Evolutionary conservation across 2,888 invertebrate species (phyloP), one percentile per base, ranked within the genome.

Genomic region (Ctena decussata): DNA sequence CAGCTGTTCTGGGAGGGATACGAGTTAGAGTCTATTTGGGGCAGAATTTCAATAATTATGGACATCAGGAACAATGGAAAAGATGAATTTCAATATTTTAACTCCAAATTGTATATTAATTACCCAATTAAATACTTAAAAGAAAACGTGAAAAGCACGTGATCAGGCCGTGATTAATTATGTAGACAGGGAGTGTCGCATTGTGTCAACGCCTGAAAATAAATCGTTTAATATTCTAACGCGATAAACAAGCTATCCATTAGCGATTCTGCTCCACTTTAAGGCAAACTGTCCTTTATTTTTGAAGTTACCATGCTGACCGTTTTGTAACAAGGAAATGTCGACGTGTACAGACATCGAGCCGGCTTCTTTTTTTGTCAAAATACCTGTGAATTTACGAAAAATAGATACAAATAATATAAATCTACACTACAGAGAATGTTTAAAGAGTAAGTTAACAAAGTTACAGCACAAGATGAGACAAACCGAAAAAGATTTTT

Each of bases 331-430:
- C 41, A 41, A 53, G 5, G 24, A 57, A 57, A 57, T 80, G 80
- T 69, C 69, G 74, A 80, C 80, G 80, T 80, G 80, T 60, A 69
- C 27, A 30, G 32, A 57, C n/a, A 46, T 15, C n/a, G 15, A n/a
- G 27, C 65, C 73, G 72, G 79, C 27, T n/a, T 2, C 30, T 11
- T 35, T 41, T 57, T 60, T 27, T 24, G 12, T 11, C n/a, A 21
- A 24, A 49, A 49, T 49, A 35, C 35, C 5, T 8, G 21, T 21
- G 39, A 49, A 71, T 8, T 24, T 46, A 37, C 35, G 24, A 35
- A 37, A 15, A 30, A 77, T 37, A 35, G 53, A 21, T 6, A 0
- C 44, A 3, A 53, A 49, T 32, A 30, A 71, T 30, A 57, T 27
- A 27, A 1, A 70, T 21, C 21, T 3, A 70, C 8, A 37, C 21